Evolutionary conservation across 2,888 invertebrate genomes (phyloP).

Genomic region (Sinopyrophorus schimmeli): DNA sequence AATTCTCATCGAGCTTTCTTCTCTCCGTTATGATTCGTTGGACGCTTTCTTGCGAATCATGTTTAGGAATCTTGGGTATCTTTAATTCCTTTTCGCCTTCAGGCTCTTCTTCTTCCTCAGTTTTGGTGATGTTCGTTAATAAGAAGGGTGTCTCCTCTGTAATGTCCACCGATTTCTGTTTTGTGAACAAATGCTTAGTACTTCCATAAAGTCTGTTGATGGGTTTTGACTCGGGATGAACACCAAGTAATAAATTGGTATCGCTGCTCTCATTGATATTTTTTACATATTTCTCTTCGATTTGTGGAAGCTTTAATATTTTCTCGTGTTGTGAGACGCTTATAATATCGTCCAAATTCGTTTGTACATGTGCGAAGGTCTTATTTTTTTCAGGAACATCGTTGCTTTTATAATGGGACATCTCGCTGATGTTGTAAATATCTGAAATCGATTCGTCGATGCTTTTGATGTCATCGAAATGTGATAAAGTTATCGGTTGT

Average conservation of each 20-base stretch:
- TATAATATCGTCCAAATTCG: slow-evolving; percentile 48
- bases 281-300: slow-evolving; percentile 42
- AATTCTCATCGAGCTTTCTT: slow-evolving; percentile 60
- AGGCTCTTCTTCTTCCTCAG: slow-evolving; percentile 11
- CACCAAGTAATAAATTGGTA: slow-evolving; percentile 40
- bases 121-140: slow-evolving; percentile 21
- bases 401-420: slow-evolving; percentile 34
- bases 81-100: slow-evolving; percentile 34
- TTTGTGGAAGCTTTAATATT: slow-evolving; percentile 40
- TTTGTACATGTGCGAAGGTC: slow-evolving; percentile 32
- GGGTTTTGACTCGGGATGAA: slow-evolving; percentile 48
- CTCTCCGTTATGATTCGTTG: slow-evolving; percentile 66
- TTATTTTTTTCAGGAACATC: slow-evolving; percentile 51
- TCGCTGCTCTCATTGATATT: slow-evolving; percentile 45
- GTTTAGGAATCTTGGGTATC: slow-evolving; percentile 45
- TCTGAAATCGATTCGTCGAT: slow-evolving; percentile 53
- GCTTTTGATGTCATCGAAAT: slow-evolving; percentile 60
- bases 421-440: slow-evolving; percentile 50
- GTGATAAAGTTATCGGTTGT: slow-evolving; percentile 62
- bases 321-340: slow-evolving; percentile 40
- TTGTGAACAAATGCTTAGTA: slow-evolving; percentile 61
- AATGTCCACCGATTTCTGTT: slow-evolving; percentile 61
- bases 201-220: slow-evolving; percentile 55
- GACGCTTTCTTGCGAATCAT: slow-evolving; percentile 59
- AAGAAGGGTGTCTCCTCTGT: slow-evolving; percentile 60